A percentile compares a stretch with the other conserved stretches of the same genome.
Evolutionary conservation across 2,888 invertebrate species (phyloP).

Genomic region (Tenthredo scrophulariae): DNA sequence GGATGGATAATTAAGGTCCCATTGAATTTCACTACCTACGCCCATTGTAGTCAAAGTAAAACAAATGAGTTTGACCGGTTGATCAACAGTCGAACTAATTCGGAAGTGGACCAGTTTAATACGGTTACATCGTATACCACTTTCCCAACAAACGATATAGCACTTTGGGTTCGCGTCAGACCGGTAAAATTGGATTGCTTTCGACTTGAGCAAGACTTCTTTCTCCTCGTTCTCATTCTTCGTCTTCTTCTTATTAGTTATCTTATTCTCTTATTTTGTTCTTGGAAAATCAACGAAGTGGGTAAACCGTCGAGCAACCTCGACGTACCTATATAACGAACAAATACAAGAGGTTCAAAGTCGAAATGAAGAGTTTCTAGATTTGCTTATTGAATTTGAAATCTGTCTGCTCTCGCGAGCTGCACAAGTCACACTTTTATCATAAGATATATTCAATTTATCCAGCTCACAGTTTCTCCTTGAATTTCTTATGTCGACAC

Average conservation of each 20-base stretch:
- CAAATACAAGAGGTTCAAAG: not conserved
- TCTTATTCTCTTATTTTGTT: not conserved
- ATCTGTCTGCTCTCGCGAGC: not conserved
- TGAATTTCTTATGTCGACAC: not conserved
- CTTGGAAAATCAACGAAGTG: not conserved
- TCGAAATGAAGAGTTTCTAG: not conserved
- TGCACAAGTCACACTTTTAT: not conserved
- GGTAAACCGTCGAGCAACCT: not conserved
- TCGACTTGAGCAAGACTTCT: not conserved
- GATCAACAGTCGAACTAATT: not conserved
- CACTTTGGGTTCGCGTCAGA: not conserved
- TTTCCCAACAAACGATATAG: not conserved
- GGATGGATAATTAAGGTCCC: not conserved
- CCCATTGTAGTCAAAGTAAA: not conserved
- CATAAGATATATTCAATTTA: not conserved
- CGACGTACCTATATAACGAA: not conserved
- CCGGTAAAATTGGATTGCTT: slow-evolving; percentile 13
- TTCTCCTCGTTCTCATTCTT: not conserved
- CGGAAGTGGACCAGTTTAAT: not conserved
- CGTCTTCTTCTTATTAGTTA: not conserved
- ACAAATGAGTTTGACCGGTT: not conserved
- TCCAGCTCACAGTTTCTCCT: not conserved
- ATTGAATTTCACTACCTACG: not conserved
- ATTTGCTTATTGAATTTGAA: slow-evolving; percentile 25
- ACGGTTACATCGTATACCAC: not conserved